Conservation (phyloP, 2,797 vertebrate genomes). For the Myotis vivesi region DNA sequence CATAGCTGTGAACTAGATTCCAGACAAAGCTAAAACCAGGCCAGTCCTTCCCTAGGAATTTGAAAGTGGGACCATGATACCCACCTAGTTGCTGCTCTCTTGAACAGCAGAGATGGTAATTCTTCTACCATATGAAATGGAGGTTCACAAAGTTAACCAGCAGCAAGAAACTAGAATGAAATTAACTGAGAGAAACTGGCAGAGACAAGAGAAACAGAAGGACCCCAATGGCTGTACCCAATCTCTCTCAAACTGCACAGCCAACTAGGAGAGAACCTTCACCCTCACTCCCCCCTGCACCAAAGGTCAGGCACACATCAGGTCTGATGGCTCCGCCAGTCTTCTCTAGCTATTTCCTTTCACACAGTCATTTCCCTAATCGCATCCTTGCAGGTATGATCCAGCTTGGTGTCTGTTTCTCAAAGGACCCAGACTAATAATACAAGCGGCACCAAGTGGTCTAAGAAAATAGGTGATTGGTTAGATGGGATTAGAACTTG, state of each 20-base stretch:
- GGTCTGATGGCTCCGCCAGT: not conserved
- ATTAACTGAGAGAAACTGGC: not conserved
- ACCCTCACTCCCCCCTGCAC: not conserved
- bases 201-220: not conserved
- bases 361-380: not conserved
- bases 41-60: not conserved
- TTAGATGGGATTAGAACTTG: not conserved
- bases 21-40: not conserved
- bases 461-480: not conserved
- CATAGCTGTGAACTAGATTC: slow-evolving; percentile 11
- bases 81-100: not conserved
- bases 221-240: fast-evolving
- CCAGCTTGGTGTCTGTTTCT: not conserved
- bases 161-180: not conserved
- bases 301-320: not conserved
- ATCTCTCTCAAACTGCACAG: fast-evolving
- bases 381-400: not conserved
- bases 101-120: not conserved
- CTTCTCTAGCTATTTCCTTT: not conserved
- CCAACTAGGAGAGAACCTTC: fast-evolving
- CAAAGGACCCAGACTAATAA: not conserved
- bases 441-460: not conserved
- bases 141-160: not conserved
- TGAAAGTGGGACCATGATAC: not conserved
- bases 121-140: not conserved